Percentiles rank a stretch among this genome's conserved stretches.
phyloP scores from a whole-genome alignment of 2,888 invertebrate species.

The Synanthedon andrenaeformis region DNA sequence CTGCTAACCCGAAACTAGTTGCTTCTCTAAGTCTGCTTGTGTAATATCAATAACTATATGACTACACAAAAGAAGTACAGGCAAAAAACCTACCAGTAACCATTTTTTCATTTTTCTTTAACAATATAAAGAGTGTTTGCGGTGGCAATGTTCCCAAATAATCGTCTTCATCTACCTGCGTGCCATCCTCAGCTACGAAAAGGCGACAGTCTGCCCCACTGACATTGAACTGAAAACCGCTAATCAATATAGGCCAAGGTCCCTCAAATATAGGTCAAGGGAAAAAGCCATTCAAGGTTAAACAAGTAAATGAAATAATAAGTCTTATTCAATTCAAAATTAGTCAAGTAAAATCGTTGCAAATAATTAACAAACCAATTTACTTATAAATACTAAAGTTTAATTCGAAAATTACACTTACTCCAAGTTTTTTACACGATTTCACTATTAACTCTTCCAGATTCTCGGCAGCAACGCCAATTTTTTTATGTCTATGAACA shows the following conservation, averaged over 20 bases:
- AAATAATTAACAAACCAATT: neutral
- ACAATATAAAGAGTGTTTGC: conserved; percentile 79
- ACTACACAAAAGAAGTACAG: no score
- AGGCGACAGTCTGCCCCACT: conserved; percentile 59
- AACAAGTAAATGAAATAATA: conserved; percentile 27
- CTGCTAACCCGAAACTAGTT: no score
- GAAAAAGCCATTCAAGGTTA: conserved; percentile 19
- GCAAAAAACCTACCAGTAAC: conserved; percentile 62
- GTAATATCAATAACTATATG: no score
- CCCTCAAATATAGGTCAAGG: conserved; percentile 27
- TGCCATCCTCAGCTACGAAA: conserved; percentile 76
- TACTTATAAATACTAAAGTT: neutral
- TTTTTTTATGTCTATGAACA: conserved; percentile 73
- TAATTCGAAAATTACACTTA: conserved; percentile 32
- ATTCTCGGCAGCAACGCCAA: conserved; percentile 78
- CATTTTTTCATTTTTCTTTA: conserved; percentile 63
- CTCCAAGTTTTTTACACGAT: conserved; percentile 75
- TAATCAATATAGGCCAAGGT: conserved; percentile 39
- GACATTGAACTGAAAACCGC: conserved; percentile 57
- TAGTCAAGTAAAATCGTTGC: conserved; percentile 2
- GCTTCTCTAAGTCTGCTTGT: no score
- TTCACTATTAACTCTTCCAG: conserved; percentile 76
- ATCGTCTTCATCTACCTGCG: conserved; percentile 79
- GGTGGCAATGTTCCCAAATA: conserved; percentile 80
- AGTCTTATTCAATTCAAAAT: no score